These are phyloP conservation scores for Galeruca laticollis DNA, from an alignment of 2,888 invertebrate genomes.

Conservation along the genomic window DNA sequence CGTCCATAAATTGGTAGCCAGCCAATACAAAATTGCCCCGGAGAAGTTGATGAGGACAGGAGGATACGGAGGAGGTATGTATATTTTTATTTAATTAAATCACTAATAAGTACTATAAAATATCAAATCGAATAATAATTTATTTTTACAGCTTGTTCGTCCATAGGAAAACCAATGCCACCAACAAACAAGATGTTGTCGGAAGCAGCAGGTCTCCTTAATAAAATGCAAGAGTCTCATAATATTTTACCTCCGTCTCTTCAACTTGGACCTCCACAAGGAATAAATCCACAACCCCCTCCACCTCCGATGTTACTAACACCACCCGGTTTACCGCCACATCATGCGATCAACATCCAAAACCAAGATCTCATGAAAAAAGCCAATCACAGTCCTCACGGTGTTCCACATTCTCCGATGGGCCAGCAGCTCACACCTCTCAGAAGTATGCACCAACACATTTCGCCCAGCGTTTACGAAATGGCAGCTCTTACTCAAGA, in stretches of 20 bases:
- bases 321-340: constrained; percentile 82
- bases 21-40: constrained; percentile 97
- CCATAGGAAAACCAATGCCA: constrained; percentile 79
- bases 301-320: constrained; percentile 77
- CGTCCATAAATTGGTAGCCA: constrained; percentile 94
- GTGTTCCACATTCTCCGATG: constrained; percentile 71
- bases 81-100: constrained; percentile 38
- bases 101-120: not conserved
- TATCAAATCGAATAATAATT: constrained; percentile 48
- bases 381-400: constrained; percentile 71
- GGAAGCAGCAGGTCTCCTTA: constrained; percentile 74
- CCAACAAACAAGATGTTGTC: constrained; percentile 84
- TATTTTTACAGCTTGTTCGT: constrained; percentile 62
- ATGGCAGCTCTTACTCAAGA: constrained; percentile 97
- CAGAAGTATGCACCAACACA: constrained; percentile 83
- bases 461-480: constrained; percentile 96
- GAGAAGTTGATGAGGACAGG: constrained; percentile 97
- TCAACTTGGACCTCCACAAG: constrained; percentile 66
- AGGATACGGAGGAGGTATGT: constrained; percentile 90
- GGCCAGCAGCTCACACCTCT: constrained; percentile 73
- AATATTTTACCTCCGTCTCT: constrained; percentile 71
- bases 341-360: constrained; percentile 76
- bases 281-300: constrained; percentile 65
- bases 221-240: constrained; percentile 78
- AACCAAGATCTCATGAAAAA: constrained; percentile 73